These are phyloP conservation scores for Coenobita brevimanus DNA, from an alignment of 1,140 invertebrate species.

Conservation along the genomic window DNA sequence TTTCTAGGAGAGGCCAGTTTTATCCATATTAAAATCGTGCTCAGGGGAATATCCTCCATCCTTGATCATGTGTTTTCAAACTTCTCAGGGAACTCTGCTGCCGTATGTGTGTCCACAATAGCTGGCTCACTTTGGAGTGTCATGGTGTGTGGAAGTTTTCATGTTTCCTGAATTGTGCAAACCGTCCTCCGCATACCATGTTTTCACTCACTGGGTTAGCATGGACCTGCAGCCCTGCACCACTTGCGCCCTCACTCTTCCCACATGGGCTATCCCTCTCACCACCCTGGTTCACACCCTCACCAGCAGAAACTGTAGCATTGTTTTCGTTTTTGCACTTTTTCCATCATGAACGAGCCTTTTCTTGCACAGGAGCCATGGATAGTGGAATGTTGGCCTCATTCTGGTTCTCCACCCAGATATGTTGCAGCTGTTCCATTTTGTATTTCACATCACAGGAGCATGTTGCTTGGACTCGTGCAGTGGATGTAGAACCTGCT, in stretches of 20 bases:
- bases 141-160: not conserved
- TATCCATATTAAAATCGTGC: no score
- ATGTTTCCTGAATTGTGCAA: conserved; percentile 5
- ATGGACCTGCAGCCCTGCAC: not conserved
- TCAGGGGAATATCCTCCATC: not conserved
- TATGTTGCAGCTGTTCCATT: no score
- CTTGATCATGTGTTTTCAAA: not conserved
- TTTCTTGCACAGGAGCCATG: not conserved
- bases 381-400: not conserved
- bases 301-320: no score
- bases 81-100: not conserved
- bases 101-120: no score
- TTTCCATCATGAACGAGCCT: not conserved
- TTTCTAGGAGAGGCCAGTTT: not conserved
- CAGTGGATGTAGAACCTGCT: no score
- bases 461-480: no score
- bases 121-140: no score
- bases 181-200: not conserved
- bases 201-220: no score
- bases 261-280: not conserved
- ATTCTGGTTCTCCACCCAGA: not conserved
- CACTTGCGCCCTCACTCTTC: not conserved
- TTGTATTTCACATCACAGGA: no score
- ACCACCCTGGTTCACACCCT: no score
- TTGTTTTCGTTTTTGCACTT: no score